Conservation (phyloP, 2,797 vertebrate species). For the Mionectes olivaceus region DNA sequence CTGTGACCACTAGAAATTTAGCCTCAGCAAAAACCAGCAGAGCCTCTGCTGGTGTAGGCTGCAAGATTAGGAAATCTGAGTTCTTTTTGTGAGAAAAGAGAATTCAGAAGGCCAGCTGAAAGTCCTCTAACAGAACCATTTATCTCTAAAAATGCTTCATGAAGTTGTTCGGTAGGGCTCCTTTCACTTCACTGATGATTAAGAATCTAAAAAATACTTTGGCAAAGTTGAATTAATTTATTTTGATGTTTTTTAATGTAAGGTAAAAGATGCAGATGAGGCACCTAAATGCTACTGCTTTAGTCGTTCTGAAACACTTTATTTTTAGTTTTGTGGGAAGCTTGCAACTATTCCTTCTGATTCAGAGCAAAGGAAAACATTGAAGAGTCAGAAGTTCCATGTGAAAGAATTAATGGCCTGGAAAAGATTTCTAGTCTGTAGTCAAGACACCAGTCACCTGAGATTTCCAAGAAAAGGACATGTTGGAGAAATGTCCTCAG, state of each 20-base stretch:
- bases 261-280: neutral
- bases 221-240: neutral
- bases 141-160: neutral
- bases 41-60: neutral
- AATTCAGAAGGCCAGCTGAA: neutral
- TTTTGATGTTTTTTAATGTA: neutral
- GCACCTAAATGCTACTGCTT: neutral
- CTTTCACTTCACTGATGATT: neutral
- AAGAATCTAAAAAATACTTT: neutral
- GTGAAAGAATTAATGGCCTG: neutral
- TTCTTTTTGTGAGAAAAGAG: neutral
- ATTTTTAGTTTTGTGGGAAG: neutral
- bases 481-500: neutral
- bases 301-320: neutral
- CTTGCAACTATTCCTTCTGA: neutral
- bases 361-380: neutral
- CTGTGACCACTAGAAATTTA: neutral
- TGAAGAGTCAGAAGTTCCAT: neutral
- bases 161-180: neutral
- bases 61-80: neutral
- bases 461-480: neutral
- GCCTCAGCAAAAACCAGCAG: neutral
- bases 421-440: neutral
- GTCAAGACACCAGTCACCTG: neutral
- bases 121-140: neutral